Conservation (phyloP, 2,888 invertebrate genomes). For the Eucera pruinosa region DNA sequence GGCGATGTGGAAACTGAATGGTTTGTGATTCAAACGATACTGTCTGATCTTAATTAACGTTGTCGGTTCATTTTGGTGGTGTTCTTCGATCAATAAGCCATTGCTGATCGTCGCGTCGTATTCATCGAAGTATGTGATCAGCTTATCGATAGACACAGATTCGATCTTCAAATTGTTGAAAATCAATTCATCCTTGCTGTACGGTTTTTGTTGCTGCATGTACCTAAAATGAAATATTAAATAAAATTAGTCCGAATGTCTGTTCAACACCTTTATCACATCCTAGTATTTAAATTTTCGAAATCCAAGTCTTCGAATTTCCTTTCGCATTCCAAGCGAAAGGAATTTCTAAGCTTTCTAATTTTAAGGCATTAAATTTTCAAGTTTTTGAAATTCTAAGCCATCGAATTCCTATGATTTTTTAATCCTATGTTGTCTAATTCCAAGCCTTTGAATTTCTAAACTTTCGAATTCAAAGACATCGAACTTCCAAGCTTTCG, state of each 20-base stretch:
- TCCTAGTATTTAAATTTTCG: too few species aligned
- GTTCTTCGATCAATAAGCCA: slow-evolving; percentile 85
- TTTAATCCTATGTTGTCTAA: too few species aligned
- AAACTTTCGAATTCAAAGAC: too few species aligned
- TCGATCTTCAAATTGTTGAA: slow-evolving; percentile 89
- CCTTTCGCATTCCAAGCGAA: too few species aligned
- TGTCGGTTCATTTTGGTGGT: slow-evolving; percentile 82
- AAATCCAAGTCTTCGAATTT: too few species aligned
- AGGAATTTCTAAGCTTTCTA: too few species aligned
- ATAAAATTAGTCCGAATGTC: not conserved
- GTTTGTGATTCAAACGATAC: slow-evolving; percentile 89
- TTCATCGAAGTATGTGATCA: slow-evolving; percentile 89
- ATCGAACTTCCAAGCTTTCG: too few species aligned
- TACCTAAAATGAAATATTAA: slow-evolving; percentile 83
- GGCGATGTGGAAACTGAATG: slow-evolving; percentile 87
- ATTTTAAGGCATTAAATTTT: too few species aligned
- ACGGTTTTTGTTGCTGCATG: slow-evolving; percentile 87
- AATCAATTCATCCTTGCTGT: slow-evolving; percentile 87
- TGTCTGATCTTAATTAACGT: slow-evolving; percentile 87
- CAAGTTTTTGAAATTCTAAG: too few species aligned
- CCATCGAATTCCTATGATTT: too few species aligned
- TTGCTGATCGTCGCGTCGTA: slow-evolving; percentile 88
- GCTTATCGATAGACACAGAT: slow-evolving; percentile 87
- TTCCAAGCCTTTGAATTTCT: too few species aligned
- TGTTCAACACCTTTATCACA: too few species aligned